These are phyloP conservation scores for Tyria jacobaeae DNA, from an alignment of 2,888 invertebrate species.

Conservation along the genomic window DNA sequence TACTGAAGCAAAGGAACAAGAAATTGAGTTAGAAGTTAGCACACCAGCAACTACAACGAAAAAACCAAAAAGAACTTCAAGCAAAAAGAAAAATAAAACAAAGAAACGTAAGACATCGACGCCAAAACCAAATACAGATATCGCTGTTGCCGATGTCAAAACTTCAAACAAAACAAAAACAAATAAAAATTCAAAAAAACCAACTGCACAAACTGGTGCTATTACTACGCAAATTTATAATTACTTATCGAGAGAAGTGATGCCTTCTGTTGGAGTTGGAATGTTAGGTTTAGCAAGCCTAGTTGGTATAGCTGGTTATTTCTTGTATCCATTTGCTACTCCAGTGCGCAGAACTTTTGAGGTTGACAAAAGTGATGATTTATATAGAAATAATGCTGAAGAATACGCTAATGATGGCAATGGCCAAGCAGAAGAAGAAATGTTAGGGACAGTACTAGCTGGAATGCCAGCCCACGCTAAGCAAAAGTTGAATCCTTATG, in stretches of 20 bases:
- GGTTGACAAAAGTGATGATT: slow-evolving; percentile 87
- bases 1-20: slow-evolving; percentile 81
- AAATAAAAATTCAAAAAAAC: slow-evolving; percentile 73
- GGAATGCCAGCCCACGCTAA: slow-evolving; percentile 88
- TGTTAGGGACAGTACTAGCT: slow-evolving; percentile 91
- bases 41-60: slow-evolving; percentile 81
- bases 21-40: slow-evolving; percentile 82
- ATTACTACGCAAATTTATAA: slow-evolving; percentile 92
- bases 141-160: slow-evolving; percentile 71
- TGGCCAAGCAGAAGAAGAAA: slow-evolving; percentile 92
- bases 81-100: slow-evolving; percentile 86
- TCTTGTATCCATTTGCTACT: slow-evolving; percentile 91
- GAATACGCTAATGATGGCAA: slow-evolving; percentile 89
- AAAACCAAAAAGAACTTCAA: slow-evolving; percentile 77
- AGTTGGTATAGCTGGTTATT: slow-evolving; percentile 91
- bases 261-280: slow-evolving; percentile 93
- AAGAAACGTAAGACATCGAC: slow-evolving; percentile 86
- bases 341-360: slow-evolving; percentile 89
- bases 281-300: slow-evolving; percentile 91
- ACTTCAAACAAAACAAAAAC: slow-evolving; percentile 86
- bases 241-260: slow-evolving; percentile 92
- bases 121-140: slow-evolving; percentile 68
- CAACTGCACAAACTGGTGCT: slow-evolving; percentile 80
- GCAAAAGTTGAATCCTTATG: slow-evolving; percentile 79
- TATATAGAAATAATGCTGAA: slow-evolving; percentile 89